Evolutionary conservation across 2,113 vertebrate species (phyloP).

Genomic region (Cardinalis cardinalis): DNA sequence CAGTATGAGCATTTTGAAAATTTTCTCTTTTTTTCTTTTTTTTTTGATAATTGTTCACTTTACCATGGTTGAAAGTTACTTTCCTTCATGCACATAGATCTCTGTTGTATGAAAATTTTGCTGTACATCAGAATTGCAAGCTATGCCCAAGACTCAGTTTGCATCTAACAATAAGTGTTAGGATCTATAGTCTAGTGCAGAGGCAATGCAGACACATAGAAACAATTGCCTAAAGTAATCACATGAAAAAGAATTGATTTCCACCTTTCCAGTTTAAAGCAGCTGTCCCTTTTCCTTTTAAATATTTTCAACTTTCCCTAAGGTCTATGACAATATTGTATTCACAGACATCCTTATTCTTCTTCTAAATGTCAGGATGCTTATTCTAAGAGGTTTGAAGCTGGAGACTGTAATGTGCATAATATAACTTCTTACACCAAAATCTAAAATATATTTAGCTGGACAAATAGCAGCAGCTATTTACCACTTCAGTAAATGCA

Average conservation of each 20-base stretch:
- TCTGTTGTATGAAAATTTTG: neutral
- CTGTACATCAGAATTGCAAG: neutral
- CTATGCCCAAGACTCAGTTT: neutral
- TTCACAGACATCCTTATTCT: neutral
- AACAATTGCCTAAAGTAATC: neutral
- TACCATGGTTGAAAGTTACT: neutral
- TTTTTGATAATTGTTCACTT: neutral
- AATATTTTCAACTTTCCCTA: neutral
- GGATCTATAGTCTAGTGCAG: neutral
- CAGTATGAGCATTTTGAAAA: neutral
- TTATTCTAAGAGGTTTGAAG: neutral
- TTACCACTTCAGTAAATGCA: neutral
- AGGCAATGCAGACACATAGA: neutral
- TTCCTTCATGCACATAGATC: neutral
- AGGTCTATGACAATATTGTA: neutral
- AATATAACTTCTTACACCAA: neutral
- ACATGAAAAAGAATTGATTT: neutral
- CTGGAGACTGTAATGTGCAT: neutral
- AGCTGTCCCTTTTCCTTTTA: neutral
- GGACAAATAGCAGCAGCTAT: neutral
- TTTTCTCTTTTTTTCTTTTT: neutral
- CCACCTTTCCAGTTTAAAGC: neutral
- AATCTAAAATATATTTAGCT: neutral
- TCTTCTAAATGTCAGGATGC: neutral
- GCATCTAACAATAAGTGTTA: neutral